Base-by-base conservation (phyloP, 2,113 vertebrate genomes). In the Saiga tatarica region DNA sequence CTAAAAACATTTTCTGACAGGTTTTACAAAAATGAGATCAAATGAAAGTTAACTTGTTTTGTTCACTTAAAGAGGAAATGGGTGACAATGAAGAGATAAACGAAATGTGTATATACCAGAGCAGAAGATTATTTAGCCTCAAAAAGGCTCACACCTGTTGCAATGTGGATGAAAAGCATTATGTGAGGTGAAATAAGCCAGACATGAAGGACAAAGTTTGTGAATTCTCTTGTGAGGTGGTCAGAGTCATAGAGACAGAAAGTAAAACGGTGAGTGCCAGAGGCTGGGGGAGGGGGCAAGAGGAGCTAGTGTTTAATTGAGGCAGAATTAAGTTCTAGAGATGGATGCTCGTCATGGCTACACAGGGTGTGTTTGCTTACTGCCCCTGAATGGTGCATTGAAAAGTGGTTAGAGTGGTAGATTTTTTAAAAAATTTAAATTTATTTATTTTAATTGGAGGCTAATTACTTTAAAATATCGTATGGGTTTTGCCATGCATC, bases 41-140 rank as follows among this genome's bases (percentile, higher is more conserved):
- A 87, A 64, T 30, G 71, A 36, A 95, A 28, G 23, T 30, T 83
- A 96, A 62, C 62, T 76, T 84, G 85, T 36, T 60, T 96, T 23
- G 26, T 78, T 55, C 11, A 62, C 45, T 84, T 55, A 55, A 76
- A 45, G 21, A 89, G 91, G 36, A 96, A 71, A 39, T 55, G 74
- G 6, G 25, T 33, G 62, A 71, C 7, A 17, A 14, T 15, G 45
- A 52, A 50, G 2, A 12, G 33, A 47, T 50, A 78, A 28, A 30
- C 3, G 30, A n/a, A 78, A 52, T 4, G 33, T 50, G 47, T 36
- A 17, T 89, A 57, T 39, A 36, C 5, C 12, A 67, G 12, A 87
- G 42, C 16, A 47, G 52, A 71, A 71, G 26, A 7, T 26, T 59
- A 26, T 57, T 47, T 23, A 36, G 28, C 52, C 52, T 59, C 33